Conservation (phyloP, 2,797 vertebrate species). For the Tolypeutes matacus region DNA sequence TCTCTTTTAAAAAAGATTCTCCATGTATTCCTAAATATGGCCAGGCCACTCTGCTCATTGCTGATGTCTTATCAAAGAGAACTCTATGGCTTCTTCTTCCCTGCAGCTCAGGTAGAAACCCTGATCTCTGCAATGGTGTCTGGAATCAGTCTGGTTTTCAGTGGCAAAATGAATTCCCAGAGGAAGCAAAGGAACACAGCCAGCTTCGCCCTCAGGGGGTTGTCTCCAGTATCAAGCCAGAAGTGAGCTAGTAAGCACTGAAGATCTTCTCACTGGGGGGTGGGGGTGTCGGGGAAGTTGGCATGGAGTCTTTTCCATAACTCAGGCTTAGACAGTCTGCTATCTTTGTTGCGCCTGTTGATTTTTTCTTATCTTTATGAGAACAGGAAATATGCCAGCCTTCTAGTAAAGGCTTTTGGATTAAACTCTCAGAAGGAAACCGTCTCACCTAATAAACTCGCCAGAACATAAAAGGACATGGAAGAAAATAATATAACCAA, state of each 20-base stretch:
- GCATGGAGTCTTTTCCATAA: conserved; percentile 4
- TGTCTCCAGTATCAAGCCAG: neutral
- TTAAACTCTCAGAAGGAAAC: conserved; percentile 76
- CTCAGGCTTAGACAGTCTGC: conserved; percentile 48
- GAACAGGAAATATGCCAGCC: conserved; percentile 73
- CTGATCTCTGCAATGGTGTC: neutral
- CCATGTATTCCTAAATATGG: neutral
- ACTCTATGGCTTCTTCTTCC: neutral
- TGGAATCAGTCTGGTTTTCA: neutral
- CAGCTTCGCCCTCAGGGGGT: neutral
- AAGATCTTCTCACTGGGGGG: neutral
- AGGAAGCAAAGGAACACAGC: neutral
- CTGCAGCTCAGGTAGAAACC: neutral
- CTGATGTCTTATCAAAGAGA: neutral
- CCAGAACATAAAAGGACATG: conserved; percentile 79
- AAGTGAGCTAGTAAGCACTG: neutral
- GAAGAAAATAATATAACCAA: conserved; percentile 77
- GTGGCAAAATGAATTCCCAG: neutral
- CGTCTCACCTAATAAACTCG: conserved; percentile 80
- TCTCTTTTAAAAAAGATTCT: neutral
- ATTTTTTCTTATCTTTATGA: conserved; percentile 81
- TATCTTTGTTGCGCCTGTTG: conserved; percentile 61
- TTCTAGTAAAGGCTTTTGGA: conserved; percentile 66
- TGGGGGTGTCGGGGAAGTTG: neutral
- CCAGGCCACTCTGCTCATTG: neutral